Evolutionary conservation across 2,888 invertebrate genomes (phyloP).

Genomic region (Amphimallon solstitiale): DNA sequence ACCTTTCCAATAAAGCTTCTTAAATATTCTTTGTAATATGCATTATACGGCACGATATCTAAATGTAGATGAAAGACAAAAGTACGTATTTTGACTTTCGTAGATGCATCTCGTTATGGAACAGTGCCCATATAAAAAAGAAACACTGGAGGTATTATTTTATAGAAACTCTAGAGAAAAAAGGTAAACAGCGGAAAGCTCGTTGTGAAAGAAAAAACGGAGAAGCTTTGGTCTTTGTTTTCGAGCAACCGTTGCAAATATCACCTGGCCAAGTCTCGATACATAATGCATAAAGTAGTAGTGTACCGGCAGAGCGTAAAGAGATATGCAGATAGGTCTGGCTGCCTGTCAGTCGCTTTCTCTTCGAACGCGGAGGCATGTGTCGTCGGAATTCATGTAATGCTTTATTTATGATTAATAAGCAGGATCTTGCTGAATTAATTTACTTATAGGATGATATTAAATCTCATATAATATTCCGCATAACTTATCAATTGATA

Average conservation of each 20-base stretch:
- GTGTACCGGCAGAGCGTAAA: slow-evolving; percentile 46
- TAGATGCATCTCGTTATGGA: background rate
- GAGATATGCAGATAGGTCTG: slow-evolving; percentile 46
- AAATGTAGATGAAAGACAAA: no score
- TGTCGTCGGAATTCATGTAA: slow-evolving; percentile 15
- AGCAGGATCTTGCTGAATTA: slow-evolving; percentile 18
- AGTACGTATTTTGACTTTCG: no score
- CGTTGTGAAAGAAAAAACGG: no score
- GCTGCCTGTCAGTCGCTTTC: slow-evolving; percentile 8
- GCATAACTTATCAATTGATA: no score
- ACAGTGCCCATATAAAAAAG: background rate
- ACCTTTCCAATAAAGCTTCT: no score
- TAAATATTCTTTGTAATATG: no score
- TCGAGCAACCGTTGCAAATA: slow-evolving; percentile 8
- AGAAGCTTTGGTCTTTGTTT: background rate
- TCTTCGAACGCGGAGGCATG: background rate
- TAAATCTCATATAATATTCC: no score
- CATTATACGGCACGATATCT: no score
- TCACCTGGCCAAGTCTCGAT: slow-evolving; percentile 39
- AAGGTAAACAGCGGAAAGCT: background rate
- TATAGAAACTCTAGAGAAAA: background rate
- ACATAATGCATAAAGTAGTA: slow-evolving; percentile 51
- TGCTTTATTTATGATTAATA: slow-evolving; percentile 27
- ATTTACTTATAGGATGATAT: slow-evolving; percentile 7
- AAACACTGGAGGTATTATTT: no score